These are phyloP conservation scores for Brachyalestes nurse DNA, from an alignment of 2,797 vertebrate species.

Conservation along the genomic window DNA sequence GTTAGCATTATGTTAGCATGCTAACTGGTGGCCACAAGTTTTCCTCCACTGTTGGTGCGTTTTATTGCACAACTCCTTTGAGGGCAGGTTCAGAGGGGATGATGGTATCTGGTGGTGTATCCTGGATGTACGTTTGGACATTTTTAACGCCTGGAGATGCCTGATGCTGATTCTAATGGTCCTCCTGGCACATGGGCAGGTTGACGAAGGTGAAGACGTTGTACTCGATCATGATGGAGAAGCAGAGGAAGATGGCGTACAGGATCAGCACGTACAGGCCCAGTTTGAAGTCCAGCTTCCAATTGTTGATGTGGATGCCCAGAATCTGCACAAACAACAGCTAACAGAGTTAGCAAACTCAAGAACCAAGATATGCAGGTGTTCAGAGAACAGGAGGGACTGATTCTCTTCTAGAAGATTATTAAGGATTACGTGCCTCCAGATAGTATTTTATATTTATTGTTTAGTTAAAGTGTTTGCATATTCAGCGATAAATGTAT, in stretches of 20 bases:
- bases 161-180: constrained; percentile 71
- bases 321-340: too few species aligned
- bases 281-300: constrained; percentile 86
- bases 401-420: too few species aligned
- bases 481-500: too few species aligned
- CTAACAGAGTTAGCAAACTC: too few species aligned
- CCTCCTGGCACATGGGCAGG: constrained; percentile 86
- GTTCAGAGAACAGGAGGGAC: too few species aligned
- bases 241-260: constrained; percentile 85
- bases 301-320: constrained; percentile 86
- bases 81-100: constrained; percentile 54
- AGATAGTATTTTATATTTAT: too few species aligned
- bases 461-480: too few species aligned
- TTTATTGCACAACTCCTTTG: background rate
- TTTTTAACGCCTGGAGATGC: constrained; percentile 36
- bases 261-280: constrained; percentile 83
- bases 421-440: too few species aligned
- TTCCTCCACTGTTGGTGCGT: background rate
- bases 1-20: too few species aligned
- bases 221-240: constrained; percentile 89
- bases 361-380: too few species aligned
- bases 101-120: constrained; percentile 6
- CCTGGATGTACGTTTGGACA: background rate
- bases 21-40: background rate
- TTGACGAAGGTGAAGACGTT: constrained; percentile 92